Base-by-base conservation (phyloP, 1,140 invertebrate genomes). In the Melipona quadrifasciata region DNA sequence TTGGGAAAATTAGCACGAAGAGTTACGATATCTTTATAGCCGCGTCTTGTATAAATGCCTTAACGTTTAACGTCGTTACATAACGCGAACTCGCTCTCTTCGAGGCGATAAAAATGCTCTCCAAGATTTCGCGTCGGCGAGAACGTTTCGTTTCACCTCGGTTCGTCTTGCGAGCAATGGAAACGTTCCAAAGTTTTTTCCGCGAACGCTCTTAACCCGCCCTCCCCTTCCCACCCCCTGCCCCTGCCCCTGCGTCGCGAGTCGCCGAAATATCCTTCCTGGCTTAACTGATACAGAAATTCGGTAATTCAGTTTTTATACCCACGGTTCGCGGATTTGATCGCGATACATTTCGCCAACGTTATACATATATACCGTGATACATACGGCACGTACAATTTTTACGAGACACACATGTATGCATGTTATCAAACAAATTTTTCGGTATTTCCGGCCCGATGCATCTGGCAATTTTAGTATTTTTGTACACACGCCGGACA, bases 121-220 rank as follows among this genome's bases (percentile, higher is more conserved):
- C 53, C 24, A 78, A 75, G 72, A 70, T 82, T 65, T 68, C 39
- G 19, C 55, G 82, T 61, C 74, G 82, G 31, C 64, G 24, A 68
- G 80, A 71, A 51, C 58, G 47, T 82, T 47, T 10, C 39, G 65
- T 77, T 86, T 83, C 70, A 58, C 64, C 55, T 77, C 74, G 39
- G 16, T 16, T 82, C 65, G 68, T 34, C 67, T 64, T 55, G 53
- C 31, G 53, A 68, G 85, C 86, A 86, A 88, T 88, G 84, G 80
- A 89, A 86, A 86, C 72, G 79, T 85, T 89, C 75, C 87, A 82
- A 89, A 88, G 79, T 89, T 88, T 89, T 64, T 89, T 86, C 74
- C n/a, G 75, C 31, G 47, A 31, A 39, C 39, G 21, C 72, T 85
- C 67, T n/a, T 19, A 16, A 73, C 68, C 58, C 74, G 14, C 31